phyloP scores from a whole-genome alignment of 2,797 vertebrate species.

The Notolabrus celidotus region DNA sequence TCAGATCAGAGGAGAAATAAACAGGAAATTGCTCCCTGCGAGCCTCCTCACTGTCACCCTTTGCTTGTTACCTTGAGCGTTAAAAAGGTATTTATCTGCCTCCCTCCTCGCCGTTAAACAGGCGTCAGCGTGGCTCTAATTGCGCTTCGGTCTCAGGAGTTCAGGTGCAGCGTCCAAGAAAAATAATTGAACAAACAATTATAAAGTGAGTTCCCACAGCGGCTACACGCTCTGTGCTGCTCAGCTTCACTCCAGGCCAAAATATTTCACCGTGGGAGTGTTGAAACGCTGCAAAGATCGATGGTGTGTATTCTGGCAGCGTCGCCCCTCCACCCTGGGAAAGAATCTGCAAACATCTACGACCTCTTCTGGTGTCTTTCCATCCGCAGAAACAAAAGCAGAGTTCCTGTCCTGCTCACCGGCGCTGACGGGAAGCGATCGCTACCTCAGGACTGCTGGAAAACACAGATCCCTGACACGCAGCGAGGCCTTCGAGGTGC shows the following conservation, averaged over 20 bases:
- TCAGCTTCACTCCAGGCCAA: slow-evolving; percentile 46
- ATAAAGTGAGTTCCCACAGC: slow-evolving; percentile 69
- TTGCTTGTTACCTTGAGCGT: slow-evolving; percentile 79
- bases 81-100: slow-evolving; percentile 84
- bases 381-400: slow-evolving; percentile 80
- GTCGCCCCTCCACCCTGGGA: slow-evolving; percentile 74
- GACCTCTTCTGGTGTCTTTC: slow-evolving; percentile 71
- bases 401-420: slow-evolving; percentile 68
- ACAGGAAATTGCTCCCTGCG: slow-evolving; percentile 84
- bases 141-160: slow-evolving; percentile 74
- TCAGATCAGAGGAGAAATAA: slow-evolving; percentile 81
- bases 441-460: slow-evolving; percentile 67
- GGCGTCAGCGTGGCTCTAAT: slow-evolving; percentile 74
- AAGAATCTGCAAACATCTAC: slow-evolving; percentile 80
- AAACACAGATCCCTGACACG: slow-evolving; percentile 51
- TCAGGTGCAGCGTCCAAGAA: slow-evolving; percentile 82
- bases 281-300: slow-evolving; percentile 60
- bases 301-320: slow-evolving; percentile 78
- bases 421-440: slow-evolving; percentile 62
- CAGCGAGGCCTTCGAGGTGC: slow-evolving; percentile 33
- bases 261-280: slow-evolving; percentile 39
- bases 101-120: slow-evolving; percentile 66
- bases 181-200: slow-evolving; percentile 87
- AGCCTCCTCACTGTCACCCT: slow-evolving; percentile 79
- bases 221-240: slow-evolving; percentile 40